These are phyloP conservation scores for Alces alces DNA, from an alignment of 2,113 vertebrate species.

Conservation along the genomic window DNA sequence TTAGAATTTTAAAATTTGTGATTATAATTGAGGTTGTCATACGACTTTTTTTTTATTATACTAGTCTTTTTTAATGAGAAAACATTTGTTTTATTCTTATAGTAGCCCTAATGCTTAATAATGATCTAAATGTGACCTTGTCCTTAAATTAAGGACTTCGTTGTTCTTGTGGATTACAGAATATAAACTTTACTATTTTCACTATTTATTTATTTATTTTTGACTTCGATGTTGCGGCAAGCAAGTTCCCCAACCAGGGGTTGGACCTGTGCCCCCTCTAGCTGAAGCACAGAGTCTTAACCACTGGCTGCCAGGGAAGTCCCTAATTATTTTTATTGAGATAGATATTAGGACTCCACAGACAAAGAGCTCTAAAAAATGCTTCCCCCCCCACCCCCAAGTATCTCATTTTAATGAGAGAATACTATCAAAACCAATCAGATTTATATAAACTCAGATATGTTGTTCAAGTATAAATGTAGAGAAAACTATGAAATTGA, in stretches of 20 bases:
- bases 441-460: not conserved
- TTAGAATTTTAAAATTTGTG: not conserved
- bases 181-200: not conserved
- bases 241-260: not conserved
- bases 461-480: not conserved
- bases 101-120: not conserved
- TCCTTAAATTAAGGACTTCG: not conserved
- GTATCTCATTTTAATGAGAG: not conserved
- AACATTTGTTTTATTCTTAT: not conserved
- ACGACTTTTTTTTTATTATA: not conserved
- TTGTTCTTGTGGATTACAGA: not conserved
- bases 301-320: not conserved
- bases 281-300: not conserved
- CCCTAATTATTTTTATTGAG: not conserved
- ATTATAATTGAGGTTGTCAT: not conserved
- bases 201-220: not conserved
- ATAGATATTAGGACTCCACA: not conserved
- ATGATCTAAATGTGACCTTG: not conserved
- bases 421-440: not conserved
- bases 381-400: not conserved
- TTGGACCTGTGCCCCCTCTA: not conserved
- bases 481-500: not conserved
- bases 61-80: not conserved
- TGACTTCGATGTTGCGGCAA: fast-evolving
- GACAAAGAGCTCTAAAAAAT: not conserved